Evolutionary conservation across 2,113 vertebrate genomes (phyloP).

Genomic region (Uria aalge): DNA sequence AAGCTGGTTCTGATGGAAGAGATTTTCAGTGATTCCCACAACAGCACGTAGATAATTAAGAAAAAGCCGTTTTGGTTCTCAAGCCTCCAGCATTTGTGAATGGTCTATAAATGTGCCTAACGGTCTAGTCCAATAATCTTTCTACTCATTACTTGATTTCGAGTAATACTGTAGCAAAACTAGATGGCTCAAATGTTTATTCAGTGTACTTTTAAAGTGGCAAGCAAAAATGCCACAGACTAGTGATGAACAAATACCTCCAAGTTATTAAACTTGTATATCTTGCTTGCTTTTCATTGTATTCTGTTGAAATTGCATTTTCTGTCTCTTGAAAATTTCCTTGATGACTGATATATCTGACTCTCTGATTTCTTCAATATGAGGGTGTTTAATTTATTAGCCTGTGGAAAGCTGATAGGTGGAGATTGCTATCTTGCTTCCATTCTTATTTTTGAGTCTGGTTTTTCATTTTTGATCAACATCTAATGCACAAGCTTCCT

Average conservation of each 20-base stretch:
- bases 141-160: not conserved
- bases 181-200: not conserved
- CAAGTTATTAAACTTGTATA: not conserved
- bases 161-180: not conserved
- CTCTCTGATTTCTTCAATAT: constrained; percentile 2
- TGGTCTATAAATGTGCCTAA: not conserved
- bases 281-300: constrained; percentile 6
- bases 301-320: not conserved
- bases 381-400: not conserved
- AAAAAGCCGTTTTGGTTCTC: not conserved
- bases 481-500: not conserved
- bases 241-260: not conserved
- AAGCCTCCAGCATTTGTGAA: not conserved
- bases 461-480: not conserved
- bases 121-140: not conserved
- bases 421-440: constrained; percentile 7
- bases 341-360: constrained; percentile 19
- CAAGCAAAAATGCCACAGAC: not conserved
- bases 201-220: not conserved
- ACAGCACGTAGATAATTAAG: not conserved
- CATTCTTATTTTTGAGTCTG: not conserved
- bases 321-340: constrained; percentile 3
- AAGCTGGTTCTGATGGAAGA: not conserved
- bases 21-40: not conserved
- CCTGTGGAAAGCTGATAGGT: not conserved